phyloP scores from a whole-genome alignment of 2,797 vertebrate species.

The Platyrinchus mystaceus region DNA sequence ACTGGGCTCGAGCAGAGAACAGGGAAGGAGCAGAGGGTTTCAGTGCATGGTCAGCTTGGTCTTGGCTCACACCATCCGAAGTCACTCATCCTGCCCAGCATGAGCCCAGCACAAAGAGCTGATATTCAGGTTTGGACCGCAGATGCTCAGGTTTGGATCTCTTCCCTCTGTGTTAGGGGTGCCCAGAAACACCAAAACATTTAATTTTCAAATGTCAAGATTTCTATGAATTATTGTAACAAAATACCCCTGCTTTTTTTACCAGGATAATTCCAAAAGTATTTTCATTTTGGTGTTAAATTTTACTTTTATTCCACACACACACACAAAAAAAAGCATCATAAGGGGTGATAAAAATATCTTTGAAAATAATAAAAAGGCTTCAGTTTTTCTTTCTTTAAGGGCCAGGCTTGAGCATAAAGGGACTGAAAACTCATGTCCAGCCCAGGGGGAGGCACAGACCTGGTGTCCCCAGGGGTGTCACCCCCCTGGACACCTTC shows the following conservation, averaged over 20 bases:
- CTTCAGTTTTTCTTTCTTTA: not conserved
- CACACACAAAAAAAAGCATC: not conserved
- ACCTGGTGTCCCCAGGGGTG: not conserved
- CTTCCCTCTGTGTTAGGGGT: too few relatives aligned
- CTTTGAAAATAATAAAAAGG: not conserved
- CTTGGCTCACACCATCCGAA: not conserved
- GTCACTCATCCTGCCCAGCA: fast-evolving
- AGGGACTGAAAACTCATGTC: not conserved
- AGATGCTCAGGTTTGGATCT: fast-evolving
- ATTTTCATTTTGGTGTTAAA: not conserved
- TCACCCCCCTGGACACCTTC: fast-evolving
- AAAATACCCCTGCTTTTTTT: not conserved
- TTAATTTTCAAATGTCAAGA: not conserved
- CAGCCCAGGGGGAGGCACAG: not conserved
- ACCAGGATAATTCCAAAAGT: not conserved
- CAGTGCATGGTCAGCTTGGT: not conserved
- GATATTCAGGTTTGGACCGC: fast-evolving
- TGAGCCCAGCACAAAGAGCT: fast-evolving
- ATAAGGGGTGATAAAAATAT: not conserved
- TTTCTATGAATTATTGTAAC: not conserved
- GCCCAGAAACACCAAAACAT: not conserved
- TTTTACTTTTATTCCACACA: fast-evolving
- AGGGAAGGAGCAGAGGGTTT: not conserved
- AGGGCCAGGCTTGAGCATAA: not conserved
- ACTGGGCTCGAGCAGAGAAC: not conserved